Base-by-base conservation (phyloP, 92 coral and sea anemone species). In the Hydrozoanthus gracilis region DNA sequence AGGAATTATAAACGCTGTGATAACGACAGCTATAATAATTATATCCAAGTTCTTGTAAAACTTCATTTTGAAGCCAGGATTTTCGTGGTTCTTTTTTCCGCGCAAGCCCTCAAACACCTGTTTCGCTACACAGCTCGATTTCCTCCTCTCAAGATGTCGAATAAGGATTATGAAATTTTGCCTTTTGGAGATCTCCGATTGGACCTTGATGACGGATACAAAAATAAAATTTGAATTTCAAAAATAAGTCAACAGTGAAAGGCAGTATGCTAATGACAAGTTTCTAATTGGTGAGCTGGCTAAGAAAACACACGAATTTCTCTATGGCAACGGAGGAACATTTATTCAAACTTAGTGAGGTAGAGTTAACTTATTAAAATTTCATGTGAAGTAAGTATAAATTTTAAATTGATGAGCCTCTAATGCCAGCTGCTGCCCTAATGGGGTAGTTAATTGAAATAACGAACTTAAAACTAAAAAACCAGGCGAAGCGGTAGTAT, bases 191-290 rank as follows among this genome's bases (percentile, higher is more conserved):
- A 80, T 66, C 52, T 84, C 87, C 93, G 78, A 91, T 91, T 91
- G 93, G 93, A 35, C 35, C 17, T 49, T 14, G 79, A 15, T 90
- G 91, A 87, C 93, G 85, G 64, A 65, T 17, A 67, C 79, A 47
- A 77, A 87, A 71, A 65, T 77, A 46, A 83, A 87, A 91, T 91
- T 91, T 91, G 89, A 91, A 91, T 91, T 91, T 84, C 93, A 76
- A 51, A 75, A 88, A 88, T 54, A 88, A 49, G 93, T 84, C 86
- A 91, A 91, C 51, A 80, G 6, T 64, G 39, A 51, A 83, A 60
- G 70, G 20, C 73, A 67, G 78, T 86, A 91, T 91, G 93, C 93
- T 83, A 91, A 91, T 76, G 82, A 51, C 5, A 27, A 35, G 66
- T 91, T 62, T 83, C 77, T 74, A 62, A 64, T 80, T 48, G 72